A percentile compares a stretch with the other conserved stretches of the same genome.
These are phyloP conservation scores for Kryptolebias ocellatus DNA, from an alignment of 2,797 vertebrate species.

Conservation along the genomic window DNA sequence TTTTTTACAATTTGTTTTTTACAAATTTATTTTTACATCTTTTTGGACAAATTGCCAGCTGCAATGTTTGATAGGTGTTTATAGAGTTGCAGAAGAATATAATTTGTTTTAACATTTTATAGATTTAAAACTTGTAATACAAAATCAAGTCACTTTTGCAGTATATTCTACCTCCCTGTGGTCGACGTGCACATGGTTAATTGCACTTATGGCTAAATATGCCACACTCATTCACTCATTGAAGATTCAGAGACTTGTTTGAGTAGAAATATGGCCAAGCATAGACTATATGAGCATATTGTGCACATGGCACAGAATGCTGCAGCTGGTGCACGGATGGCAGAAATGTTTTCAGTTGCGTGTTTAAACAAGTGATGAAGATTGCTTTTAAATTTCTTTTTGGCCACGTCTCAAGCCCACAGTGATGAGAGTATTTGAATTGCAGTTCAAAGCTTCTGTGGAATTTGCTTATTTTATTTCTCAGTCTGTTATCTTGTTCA, in stretches of 20 bases:
- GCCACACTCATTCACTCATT: not conserved
- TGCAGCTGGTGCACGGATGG: not conserved
- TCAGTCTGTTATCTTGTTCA: not conserved
- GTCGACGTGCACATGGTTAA: not conserved
- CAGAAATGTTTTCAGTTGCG: not conserved
- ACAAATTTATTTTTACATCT: not conserved
- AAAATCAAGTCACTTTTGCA: not conserved
- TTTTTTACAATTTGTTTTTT: not conserved
- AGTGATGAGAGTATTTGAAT: not conserved
- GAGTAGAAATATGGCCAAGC: slow-evolving; percentile 8
- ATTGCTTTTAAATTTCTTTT: not conserved
- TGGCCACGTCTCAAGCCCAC: not conserved
- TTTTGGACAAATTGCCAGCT: not conserved
- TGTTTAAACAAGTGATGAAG: not conserved
- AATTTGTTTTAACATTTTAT: not conserved
- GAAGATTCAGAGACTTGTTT: not conserved
- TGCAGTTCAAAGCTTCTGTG: not conserved
- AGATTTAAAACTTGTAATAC: too few relatives aligned
- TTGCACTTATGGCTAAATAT: slow-evolving; percentile 19
- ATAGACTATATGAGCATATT: slow-evolving; percentile 3
- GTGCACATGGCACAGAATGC: not conserved
- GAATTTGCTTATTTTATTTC: too few relatives aligned
- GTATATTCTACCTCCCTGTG: slow-evolving; percentile 8
- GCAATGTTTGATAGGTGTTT: not conserved
- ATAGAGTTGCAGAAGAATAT: too few relatives aligned